Percentiles rank a stretch among this genome's conserved stretches.
Conservation (phyloP, 2,888 invertebrate species). For the Furcula furcula region DNA sequence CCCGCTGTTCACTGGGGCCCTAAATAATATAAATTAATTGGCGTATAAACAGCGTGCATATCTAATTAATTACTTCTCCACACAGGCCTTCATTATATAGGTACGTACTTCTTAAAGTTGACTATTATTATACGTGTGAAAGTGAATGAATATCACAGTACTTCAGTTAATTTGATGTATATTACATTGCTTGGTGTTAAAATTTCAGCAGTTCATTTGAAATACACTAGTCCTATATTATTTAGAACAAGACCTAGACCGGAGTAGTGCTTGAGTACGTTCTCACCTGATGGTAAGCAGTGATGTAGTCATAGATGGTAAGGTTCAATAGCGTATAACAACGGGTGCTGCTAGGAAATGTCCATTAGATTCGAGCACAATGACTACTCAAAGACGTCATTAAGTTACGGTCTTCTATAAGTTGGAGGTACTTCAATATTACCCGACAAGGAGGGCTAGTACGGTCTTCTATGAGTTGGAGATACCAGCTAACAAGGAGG, state of each 20-base stretch:
- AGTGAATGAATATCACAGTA: constrained; percentile 75
- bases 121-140: constrained; percentile 49
- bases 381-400: too few relatives aligned
- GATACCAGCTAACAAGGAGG: too few relatives aligned
- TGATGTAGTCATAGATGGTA: too few relatives aligned
- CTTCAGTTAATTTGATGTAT: constrained; percentile 56
- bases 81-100: constrained; percentile 43
- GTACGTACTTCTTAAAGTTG: constrained; percentile 17
- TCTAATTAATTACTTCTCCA: constrained; percentile 47
- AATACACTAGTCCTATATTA: constrained; percentile 41
- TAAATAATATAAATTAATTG: constrained; percentile 38
- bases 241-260: constrained; percentile 61
- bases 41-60: constrained; percentile 45
- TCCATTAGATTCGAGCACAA: too few relatives aligned
- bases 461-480: too few relatives aligned
- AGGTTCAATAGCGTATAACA: too few relatives aligned
- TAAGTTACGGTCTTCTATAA: too few relatives aligned
- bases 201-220: constrained; percentile 32
- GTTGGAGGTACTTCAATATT: too few relatives aligned
- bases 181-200: constrained; percentile 34
- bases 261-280: constrained; percentile 53
- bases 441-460: too few relatives aligned
- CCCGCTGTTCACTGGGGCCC: constrained; percentile 29
- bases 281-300: too few relatives aligned
- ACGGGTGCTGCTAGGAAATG: too few relatives aligned